Base-by-base conservation (phyloP, 2,888 invertebrate genomes). In the Nephrocerus scutellatus region DNA sequence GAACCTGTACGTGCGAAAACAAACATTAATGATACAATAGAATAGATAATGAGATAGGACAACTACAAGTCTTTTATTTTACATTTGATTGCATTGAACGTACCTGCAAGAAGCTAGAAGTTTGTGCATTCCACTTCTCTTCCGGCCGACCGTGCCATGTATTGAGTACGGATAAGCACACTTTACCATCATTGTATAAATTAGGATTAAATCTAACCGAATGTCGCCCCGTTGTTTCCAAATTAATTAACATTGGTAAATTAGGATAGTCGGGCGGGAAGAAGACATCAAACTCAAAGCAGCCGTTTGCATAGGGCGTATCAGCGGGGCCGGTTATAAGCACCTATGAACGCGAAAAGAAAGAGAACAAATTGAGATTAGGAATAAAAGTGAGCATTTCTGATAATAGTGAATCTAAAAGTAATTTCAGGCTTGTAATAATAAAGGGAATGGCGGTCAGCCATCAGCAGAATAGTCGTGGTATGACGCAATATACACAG, bases 61-160 rank as follows among this genome's bases (percentile, higher is more conserved):
- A 10, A 23, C 14, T n/a, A 20, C 16, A 14, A 16, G n/a, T 14
- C n/a, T 25, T n/a, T 33, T 8, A 5, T 16, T 22, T 6, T 26
- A 15, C 7, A 12, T 9, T 4, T 32, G 7, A 30, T 21, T n/a
- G 26, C 20, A 19, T 21, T 30, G 8, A 18, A 36, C 41, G 43
- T 47, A 76, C 78, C 74, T 86, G 85, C 44, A 93, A 74, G 62
- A 95, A 91, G 66, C 90, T 91, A 29, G 91, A 92, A 0, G 92
- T 93, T 66, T 91, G 89, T 45, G 92, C 84, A 71, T 91, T 93
- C 93, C 93, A 95, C 67, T 92, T 91, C 70, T 95, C 95, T 70
- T 93, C 93, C 16, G 93, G 93, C 36, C 92, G 74, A 6, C 93
- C 93, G 67, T 93, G 92, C 93, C 93, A 95, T 3, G 93, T 95